Percentiles rank a stretch among this genome's conserved stretches.
Evolutionary conservation across 1,140 invertebrate species (phyloP).

Genomic region (Cryptotermes secundus): DNA sequence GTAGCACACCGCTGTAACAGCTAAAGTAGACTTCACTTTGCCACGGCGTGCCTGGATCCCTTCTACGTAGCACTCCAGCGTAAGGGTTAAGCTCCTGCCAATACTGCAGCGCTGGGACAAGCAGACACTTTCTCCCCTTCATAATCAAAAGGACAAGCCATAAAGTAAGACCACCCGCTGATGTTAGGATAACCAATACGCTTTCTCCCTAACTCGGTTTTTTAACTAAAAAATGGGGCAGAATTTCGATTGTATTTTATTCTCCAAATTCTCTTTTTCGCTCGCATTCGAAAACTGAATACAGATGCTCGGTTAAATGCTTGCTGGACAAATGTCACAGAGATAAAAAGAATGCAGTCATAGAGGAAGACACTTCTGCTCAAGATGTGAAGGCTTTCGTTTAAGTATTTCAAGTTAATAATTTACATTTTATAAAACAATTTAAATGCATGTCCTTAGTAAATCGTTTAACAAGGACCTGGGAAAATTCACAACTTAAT

Average conservation of each 20-base stretch:
- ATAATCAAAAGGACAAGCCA: background rate
- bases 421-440: no score
- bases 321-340: background rate
- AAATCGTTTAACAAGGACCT: no score
- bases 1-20: background rate
- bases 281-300: background rate
- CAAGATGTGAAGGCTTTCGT: no score
- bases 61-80: background rate
- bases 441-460: no score
- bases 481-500: no score
- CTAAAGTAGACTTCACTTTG: no score
- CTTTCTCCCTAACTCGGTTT: background rate
- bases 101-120: background rate
- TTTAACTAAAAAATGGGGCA: background rate
- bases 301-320: background rate
- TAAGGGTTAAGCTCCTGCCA: background rate
- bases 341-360: no score
- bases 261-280: background rate
- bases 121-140: background rate
- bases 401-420: no score
- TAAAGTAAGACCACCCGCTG: constrained; percentile 1
- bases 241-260: background rate
- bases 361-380: no score
- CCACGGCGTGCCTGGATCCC: no score
- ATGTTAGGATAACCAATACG: background rate